Percentiles rank a stretch among this genome's conserved stretches.
Evolutionary conservation across 2,888 invertebrate genomes (phyloP).

Genomic region (Flexamia atlantica): DNA sequence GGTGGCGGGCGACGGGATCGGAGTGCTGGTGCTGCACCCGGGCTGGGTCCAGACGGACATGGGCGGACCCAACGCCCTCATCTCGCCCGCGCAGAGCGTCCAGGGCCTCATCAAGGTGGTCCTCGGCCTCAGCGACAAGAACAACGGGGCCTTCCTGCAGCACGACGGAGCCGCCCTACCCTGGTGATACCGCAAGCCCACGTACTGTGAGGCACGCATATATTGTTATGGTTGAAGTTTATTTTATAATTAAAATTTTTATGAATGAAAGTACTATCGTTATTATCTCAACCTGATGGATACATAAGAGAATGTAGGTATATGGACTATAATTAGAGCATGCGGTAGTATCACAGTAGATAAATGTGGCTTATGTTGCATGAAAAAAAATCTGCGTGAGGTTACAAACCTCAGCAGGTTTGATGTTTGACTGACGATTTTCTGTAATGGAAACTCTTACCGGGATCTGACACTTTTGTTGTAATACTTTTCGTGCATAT

Average conservation of each 20-base stretch:
- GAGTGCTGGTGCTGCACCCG: conserved; percentile 88
- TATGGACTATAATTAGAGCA: too few relatives aligned
- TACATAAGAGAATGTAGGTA: too few relatives aligned
- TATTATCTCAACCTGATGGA: too few relatives aligned
- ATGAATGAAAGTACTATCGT: neutral
- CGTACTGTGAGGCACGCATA: too few relatives aligned
- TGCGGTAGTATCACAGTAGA: too few relatives aligned
- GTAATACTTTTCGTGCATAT: too few relatives aligned
- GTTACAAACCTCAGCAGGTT: too few relatives aligned
- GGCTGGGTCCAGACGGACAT: conserved; percentile 95
- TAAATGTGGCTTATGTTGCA: too few relatives aligned
- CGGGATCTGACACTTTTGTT: too few relatives aligned
- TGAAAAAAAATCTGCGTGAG: too few relatives aligned
- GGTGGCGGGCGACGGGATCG: conserved; percentile 84
- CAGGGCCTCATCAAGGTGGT: conserved; percentile 83
- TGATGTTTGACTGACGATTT: too few relatives aligned
- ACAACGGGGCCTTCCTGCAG: conserved; percentile 88
- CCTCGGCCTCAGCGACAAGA: conserved; percentile 78
- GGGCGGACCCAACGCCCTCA: conserved; percentile 89
- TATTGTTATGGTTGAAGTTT: neutral
- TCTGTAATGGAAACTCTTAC: too few relatives aligned
- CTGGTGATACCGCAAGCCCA: conserved; percentile 16
- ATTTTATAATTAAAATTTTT: conserved; percentile 6
- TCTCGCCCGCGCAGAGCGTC: conserved; percentile 84
- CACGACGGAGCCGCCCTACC: conserved; percentile 80